Evolutionary conservation across 2,888 invertebrate species (phyloP), one percentile per base, ranked within the genome.

Genomic region (Liposcelis brunnea): DNA sequence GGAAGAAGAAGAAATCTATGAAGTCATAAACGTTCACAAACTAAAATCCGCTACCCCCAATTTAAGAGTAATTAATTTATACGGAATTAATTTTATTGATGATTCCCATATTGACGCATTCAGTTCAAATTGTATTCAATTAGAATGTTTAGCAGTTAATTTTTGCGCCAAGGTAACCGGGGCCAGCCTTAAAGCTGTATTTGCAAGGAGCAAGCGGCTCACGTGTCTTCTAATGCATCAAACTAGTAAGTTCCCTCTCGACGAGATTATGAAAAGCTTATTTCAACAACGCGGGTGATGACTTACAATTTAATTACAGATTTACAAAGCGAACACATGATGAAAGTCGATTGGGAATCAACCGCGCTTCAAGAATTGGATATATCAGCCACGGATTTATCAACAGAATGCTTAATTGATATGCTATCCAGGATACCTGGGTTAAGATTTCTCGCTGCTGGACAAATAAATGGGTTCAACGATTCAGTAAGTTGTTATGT

Each of bases 61-160:
- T 66, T 69, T 98, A 49, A 72, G 93, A 50, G 91, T 97, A 7
- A 95, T 99, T 57, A 99, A 98, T 64, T 68, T 99, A 42, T 99
- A 95, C 62, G 98, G 98, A 0, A 97, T 98, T 53, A 93, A 93
- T 64, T 95, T 95, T 55, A 87, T 95, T 6, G 97, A 97, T 55
- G 98, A 99, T 69, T 89, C 90, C 1, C 98, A 99, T 56, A 94
- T 99, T 42, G 98, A 99, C 61, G 91, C 97, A 0, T 89, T 99
- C 63, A 87, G 87, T 54, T 87, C 87, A 2, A 94, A 94, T 59
- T 94, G 94, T 61, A 94, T 94, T 55, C 84, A 80, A 71, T 67
- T 98, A 58, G 97, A 98, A 65, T 94, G 94, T 57, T 66, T 99
- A 49, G 93, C 97, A 3, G 87, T 98, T 6, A 97, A 97, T 66